These are phyloP conservation scores for Exaiptasia diaphana DNA, from an alignment of 64 coral and sea anemone genomes.

Conservation along the genomic window DNA sequence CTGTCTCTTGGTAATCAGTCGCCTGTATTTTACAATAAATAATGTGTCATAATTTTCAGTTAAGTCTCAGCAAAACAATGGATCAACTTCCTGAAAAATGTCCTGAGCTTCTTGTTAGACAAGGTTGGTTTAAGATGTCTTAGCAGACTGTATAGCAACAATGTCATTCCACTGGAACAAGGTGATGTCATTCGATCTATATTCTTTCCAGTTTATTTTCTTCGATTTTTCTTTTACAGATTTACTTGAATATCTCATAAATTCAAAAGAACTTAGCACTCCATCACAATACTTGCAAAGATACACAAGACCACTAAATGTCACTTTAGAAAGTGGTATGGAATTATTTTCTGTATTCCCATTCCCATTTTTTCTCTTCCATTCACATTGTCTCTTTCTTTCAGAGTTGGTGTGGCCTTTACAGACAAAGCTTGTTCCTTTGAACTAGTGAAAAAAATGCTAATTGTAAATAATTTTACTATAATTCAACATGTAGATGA, in stretches of 20 bases:
- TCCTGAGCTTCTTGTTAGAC: conserved; percentile 74
- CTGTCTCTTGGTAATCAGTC: no score
- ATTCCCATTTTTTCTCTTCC: neutral
- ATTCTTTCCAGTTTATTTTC: neutral
- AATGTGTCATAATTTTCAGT: conserved; percentile 29
- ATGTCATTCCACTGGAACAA: neutral
- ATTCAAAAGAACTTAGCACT: conserved; percentile 74
- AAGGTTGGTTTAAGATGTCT: conserved; percentile 71
- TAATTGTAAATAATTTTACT: no score
- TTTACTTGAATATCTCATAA: conserved; percentile 81
- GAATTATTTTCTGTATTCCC: no score
- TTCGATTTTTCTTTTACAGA: conserved; percentile 26
- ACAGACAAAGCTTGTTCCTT: conserved; percentile 4
- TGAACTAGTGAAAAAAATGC: no score
- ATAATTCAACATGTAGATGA: no score
- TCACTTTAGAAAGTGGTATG: conserved; percentile 82
- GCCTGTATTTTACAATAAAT: no score
- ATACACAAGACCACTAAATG: conserved; percentile 72
- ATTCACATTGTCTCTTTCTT: no score
- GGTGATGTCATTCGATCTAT: neutral
- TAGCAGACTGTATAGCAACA: no score
- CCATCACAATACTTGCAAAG: conserved; percentile 71
- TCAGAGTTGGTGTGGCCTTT: conserved; percentile 2
- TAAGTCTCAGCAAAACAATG: conserved; percentile 82
- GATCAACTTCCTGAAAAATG: conserved; percentile 78